Conservation (phyloP, 2,797 vertebrate genomes). For the Danionella dracula region DNA sequence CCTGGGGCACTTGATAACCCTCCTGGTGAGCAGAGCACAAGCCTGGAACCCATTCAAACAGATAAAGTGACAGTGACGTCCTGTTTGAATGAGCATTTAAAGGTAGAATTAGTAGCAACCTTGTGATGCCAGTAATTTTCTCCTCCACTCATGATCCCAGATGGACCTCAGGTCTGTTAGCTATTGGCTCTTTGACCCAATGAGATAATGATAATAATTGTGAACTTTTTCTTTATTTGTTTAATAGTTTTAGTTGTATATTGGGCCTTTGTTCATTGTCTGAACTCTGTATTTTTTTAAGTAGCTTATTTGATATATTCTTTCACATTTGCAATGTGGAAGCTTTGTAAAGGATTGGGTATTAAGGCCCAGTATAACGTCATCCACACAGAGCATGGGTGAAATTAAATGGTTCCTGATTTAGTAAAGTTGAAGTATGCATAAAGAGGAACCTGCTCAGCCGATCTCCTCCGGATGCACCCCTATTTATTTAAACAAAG, state of each 20-base stretch:
- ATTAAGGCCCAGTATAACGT: too few relatives aligned
- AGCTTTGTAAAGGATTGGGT: too few relatives aligned
- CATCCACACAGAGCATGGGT: too few relatives aligned
- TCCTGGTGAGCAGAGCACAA: slow-evolving; percentile 6
- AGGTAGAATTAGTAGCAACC: too few relatives aligned
- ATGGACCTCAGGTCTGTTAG: slow-evolving; percentile 53
- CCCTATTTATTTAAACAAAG: too few relatives aligned
- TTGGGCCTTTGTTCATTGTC: slow-evolving; percentile 47
- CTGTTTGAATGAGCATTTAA: neutral
- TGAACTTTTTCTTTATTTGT: slow-evolving; percentile 66
- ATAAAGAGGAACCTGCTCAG: too few relatives aligned
- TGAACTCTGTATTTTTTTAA: slow-evolving; percentile 40
- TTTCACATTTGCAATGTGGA: too few relatives aligned
- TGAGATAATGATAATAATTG: slow-evolving; percentile 49
- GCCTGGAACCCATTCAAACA: slow-evolving; percentile 2
- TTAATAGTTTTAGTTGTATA: slow-evolving; percentile 55
- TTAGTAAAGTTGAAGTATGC: too few relatives aligned
- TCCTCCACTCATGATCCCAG: slow-evolving; percentile 19
- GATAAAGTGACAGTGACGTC: slow-evolving; percentile 15
- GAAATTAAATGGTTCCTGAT: too few relatives aligned
- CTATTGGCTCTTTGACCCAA: slow-evolving; percentile 58
- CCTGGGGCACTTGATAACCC: slow-evolving; percentile 31
- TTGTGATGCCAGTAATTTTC: neutral
- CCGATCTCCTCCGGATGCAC: too few relatives aligned
- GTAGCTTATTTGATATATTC: too few relatives aligned